phyloP scores from a whole-genome alignment of 2,888 invertebrate genomes.

The Pseudolycoriella hygida region DNA sequence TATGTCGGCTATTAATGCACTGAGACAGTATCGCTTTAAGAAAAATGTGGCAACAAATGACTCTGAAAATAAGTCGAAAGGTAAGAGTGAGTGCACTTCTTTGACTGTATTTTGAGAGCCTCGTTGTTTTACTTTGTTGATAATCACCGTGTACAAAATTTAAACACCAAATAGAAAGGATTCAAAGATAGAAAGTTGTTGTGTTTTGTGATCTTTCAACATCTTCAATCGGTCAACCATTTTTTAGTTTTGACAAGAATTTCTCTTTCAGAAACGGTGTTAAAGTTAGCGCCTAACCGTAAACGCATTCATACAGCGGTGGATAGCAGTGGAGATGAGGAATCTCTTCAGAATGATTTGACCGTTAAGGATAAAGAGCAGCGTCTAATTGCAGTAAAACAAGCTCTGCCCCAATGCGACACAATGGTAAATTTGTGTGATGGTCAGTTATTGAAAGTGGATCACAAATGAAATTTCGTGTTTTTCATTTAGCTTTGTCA shows the following conservation, averaged over 20 bases:
- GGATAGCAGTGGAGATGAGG: conserved; percentile 25
- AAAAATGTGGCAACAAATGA: not conserved
- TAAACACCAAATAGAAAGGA: too few relatives aligned
- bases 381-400: conserved; percentile 23
- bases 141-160: too few relatives aligned
- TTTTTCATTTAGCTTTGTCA: conserved; percentile 2
- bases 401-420: conserved; percentile 21
- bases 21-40: conserved; percentile 1
- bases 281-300: conserved; percentile 20
- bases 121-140: too few relatives aligned
- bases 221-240: too few relatives aligned
- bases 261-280: not conserved
- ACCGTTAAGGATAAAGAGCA: conserved; percentile 25
- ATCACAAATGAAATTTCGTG: not conserved
- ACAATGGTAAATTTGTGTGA: conserved; percentile 21
- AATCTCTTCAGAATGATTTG: conserved; percentile 12
- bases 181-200: too few relatives aligned
- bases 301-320: conserved; percentile 25
- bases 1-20: not conserved
- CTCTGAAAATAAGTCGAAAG: not conserved
- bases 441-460: too few relatives aligned
- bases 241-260: not conserved
- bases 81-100: too few relatives aligned
- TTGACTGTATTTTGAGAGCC: too few relatives aligned
- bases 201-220: too few relatives aligned